A percentile compares a stretch with the other conserved stretches of the same genome.
Conservation (phyloP, 2,113 vertebrate genomes). For the Chaenogobius annularis region DNA sequence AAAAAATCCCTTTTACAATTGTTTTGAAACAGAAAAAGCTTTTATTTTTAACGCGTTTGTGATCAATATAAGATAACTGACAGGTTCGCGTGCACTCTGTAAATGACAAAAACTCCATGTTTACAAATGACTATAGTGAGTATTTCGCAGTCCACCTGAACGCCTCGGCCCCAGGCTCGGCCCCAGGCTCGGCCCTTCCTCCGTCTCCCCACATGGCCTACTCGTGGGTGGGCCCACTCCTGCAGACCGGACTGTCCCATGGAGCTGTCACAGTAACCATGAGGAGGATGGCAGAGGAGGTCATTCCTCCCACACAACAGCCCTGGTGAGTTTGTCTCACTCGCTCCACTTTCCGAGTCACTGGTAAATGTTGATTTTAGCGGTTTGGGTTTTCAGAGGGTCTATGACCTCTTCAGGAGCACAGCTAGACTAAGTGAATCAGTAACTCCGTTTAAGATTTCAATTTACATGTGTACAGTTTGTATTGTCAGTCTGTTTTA, state of each 20-base stretch:
- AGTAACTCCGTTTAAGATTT: not conserved
- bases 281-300: slow-evolving; percentile 67
- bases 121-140: accelerated
- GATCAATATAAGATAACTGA: too few relatives aligned
- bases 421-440: not conserved
- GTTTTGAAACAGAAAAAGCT: too few relatives aligned
- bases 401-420: not conserved
- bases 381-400: not conserved
- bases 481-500: not conserved
- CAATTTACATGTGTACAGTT: too few relatives aligned
- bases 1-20: too few relatives aligned
- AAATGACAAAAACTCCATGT: not conserved
- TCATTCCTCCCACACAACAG: slow-evolving; percentile 23
- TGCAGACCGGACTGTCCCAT: not conserved
- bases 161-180: slow-evolving; percentile 14
- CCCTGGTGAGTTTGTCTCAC: slow-evolving; percentile 37
- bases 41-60: too few relatives aligned
- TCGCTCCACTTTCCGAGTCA: not conserved
- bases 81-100: not conserved
- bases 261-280: slow-evolving; percentile 21
- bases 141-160: slow-evolving; percentile 8
- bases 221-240: not conserved
- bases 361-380: not conserved
- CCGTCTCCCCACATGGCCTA: not conserved
- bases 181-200: not conserved